phyloP scores from a whole-genome alignment of 1,140 invertebrate genomes.

The Geopemphigus sp. region DNA sequence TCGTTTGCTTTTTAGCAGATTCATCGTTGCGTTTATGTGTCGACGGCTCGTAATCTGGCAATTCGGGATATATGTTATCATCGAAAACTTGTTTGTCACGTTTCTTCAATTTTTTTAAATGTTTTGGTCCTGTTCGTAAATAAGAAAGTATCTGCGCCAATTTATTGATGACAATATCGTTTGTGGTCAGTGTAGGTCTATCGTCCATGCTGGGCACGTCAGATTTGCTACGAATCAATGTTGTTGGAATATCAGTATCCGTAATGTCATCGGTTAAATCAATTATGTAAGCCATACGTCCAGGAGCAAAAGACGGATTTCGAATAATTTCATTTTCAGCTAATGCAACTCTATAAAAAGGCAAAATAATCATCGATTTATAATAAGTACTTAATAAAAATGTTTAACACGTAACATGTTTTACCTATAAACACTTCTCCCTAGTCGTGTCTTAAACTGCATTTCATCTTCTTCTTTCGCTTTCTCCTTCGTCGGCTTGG shows the following conservation, averaged over 20 bases:
- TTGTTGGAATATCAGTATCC: conserved; percentile 93
- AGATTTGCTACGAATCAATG: conserved; percentile 89
- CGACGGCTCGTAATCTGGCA: conserved; percentile 83
- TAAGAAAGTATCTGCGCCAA: conserved; percentile 95
- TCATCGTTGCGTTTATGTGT: conserved; percentile 55
- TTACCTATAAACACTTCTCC: conserved; percentile 65
- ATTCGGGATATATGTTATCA: conserved; percentile 90
- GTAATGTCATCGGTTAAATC: conserved; percentile 88
- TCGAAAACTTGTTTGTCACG: conserved; percentile 63
- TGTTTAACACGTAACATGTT: too few species aligned
- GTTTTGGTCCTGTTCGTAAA: conserved; percentile 74
- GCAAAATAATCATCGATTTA: conserved; percentile 52
- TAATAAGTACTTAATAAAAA: neutral
- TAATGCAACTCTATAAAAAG: conserved; percentile 56
- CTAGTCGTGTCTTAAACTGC: conserved; percentile 77
- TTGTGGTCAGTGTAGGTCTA: conserved; percentile 81
- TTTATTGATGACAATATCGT: conserved; percentile 96
- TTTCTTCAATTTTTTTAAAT: conserved; percentile 76
- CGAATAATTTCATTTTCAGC: conserved; percentile 71
- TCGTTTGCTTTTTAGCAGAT: conserved; percentile 57
- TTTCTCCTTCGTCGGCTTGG: conserved; percentile 61
- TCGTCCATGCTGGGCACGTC: conserved; percentile 83
- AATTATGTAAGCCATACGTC: conserved; percentile 97
- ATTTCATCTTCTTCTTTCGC: conserved; percentile 70
- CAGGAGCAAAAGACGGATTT: conserved; percentile 93